Evolutionary conservation across 2,113 vertebrate species (phyloP).

Genomic region (Chinchilla lanigera): DNA sequence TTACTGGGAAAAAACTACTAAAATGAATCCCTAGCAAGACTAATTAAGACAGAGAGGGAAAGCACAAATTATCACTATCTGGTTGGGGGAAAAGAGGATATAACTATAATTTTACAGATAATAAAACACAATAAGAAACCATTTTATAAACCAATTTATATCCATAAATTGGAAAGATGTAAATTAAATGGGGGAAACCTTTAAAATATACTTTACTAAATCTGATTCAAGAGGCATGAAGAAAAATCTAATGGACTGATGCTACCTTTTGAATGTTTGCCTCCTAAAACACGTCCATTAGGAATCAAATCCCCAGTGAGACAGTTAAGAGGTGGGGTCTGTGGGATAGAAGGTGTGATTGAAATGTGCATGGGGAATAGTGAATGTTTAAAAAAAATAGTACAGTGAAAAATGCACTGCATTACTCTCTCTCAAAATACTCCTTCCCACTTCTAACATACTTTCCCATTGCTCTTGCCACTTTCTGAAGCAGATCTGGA

Average conservation of each 20-base stretch:
- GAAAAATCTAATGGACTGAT: background rate
- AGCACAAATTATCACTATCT: background rate
- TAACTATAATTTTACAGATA: background rate
- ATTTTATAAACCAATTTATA: background rate
- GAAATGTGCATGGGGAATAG: background rate
- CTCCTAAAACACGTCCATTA: background rate
- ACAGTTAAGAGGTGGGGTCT: background rate
- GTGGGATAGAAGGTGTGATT: background rate
- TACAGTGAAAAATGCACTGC: background rate
- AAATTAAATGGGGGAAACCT: background rate
- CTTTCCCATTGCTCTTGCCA: background rate
- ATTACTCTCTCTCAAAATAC: background rate
- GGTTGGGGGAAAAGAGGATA: background rate
- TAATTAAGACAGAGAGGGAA: background rate
- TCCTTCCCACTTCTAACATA: background rate
- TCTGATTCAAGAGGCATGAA: background rate
- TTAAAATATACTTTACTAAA: background rate
- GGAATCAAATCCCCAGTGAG: background rate
- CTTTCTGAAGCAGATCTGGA: background rate
- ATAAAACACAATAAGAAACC: background rate
- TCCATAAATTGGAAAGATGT: background rate
- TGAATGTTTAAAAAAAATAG: background rate
- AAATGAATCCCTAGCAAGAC: background rate
- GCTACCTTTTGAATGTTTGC: background rate
- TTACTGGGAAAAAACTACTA: background rate